Evolutionary conservation across 2,888 invertebrate species (phyloP).

Genomic region (Hesperia comma): DNA sequence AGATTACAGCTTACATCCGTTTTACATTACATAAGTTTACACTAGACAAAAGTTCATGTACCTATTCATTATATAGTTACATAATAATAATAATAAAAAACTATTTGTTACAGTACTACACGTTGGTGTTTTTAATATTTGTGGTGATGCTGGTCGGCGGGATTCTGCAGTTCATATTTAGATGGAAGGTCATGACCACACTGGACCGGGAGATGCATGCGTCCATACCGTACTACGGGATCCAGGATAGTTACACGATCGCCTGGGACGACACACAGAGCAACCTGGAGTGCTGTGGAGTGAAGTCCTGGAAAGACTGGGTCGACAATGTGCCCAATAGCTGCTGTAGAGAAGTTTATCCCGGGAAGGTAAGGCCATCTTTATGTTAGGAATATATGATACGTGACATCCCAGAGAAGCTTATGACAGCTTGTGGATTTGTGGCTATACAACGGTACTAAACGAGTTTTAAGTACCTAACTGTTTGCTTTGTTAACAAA

Average conservation of each 20-base stretch:
- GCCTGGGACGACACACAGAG: conserved; percentile 96
- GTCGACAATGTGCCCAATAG: conserved; percentile 88
- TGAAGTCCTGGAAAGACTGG: conserved; percentile 91
- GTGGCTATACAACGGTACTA: too few relatives aligned
- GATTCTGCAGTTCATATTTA: conserved; percentile 94
- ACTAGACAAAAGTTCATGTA: too few relatives aligned
- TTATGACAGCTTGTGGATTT: too few relatives aligned
- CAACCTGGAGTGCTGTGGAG: conserved; percentile 93
- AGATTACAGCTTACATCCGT: too few relatives aligned
- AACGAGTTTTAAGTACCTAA: too few relatives aligned
- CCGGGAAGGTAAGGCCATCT: conserved; percentile 72
- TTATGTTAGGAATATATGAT: too few relatives aligned
- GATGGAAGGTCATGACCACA: conserved; percentile 90
- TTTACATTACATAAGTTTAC: too few relatives aligned
- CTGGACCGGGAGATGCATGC: conserved; percentile 91
- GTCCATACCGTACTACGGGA: conserved; percentile 89
- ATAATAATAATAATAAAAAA: neutral
- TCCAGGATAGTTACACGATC: conserved; percentile 87
- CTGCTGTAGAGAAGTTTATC: conserved; percentile 88
- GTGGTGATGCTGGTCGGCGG: conserved; percentile 96
- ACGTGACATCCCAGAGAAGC: too few relatives aligned
- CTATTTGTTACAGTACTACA: conserved; percentile 89
- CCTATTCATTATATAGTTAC: too few relatives aligned
- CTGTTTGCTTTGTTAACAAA: too few relatives aligned
- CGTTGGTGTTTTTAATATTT: conserved; percentile 93